A percentile compares a stretch with the other conserved stretches of the same genome.
phyloP scores from a whole-genome alignment of 2,113 vertebrate genomes.

The Xiphophorus maculatus region DNA sequence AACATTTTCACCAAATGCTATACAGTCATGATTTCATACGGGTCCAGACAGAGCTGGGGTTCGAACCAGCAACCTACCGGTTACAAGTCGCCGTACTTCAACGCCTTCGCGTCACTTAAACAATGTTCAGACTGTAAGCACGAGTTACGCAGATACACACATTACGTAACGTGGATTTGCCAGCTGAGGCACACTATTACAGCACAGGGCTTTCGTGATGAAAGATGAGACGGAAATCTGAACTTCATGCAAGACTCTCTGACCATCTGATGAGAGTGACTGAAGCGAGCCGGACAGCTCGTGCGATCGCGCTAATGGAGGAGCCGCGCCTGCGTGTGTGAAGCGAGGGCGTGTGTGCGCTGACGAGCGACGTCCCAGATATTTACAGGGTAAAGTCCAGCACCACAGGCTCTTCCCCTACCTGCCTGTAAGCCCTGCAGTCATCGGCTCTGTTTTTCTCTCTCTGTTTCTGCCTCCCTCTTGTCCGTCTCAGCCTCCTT shows the following conservation, averaged over 20 bases:
- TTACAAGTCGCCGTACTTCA: too few species aligned
- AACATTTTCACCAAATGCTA: too few species aligned
- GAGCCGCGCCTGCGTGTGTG: constrained; percentile 40
- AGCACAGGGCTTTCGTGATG: constrained; percentile 28
- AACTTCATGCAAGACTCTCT: constrained; percentile 50
- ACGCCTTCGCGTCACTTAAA: background rate
- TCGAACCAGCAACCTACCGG: too few species aligned
- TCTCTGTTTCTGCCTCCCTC: constrained; percentile 46
- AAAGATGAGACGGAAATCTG: constrained; percentile 58
- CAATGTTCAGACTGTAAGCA: background rate
- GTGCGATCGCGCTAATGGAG: constrained; percentile 59
- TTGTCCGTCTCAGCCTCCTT: constrained; percentile 14
- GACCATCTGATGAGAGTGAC: constrained; percentile 45
- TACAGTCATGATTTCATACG: too few species aligned
- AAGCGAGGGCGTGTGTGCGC: constrained; percentile 42
- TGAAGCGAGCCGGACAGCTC: constrained; percentile 58
- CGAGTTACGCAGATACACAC: constrained; percentile 21
- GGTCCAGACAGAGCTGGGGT: too few species aligned
- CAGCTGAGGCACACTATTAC: constrained; percentile 26
- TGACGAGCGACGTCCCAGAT: constrained; percentile 65
- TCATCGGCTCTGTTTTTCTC: constrained; percentile 46
- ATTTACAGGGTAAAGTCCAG: constrained; percentile 45
- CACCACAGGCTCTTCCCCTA: constrained; percentile 39
- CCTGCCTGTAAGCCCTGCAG: constrained; percentile 47
- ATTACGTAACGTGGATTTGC: constrained; percentile 30